A percentile compares a stretch with the other conserved stretches of the same genome.
Conservation (phyloP, 1,140 invertebrate species). For the Heliconius congener region DNA sequence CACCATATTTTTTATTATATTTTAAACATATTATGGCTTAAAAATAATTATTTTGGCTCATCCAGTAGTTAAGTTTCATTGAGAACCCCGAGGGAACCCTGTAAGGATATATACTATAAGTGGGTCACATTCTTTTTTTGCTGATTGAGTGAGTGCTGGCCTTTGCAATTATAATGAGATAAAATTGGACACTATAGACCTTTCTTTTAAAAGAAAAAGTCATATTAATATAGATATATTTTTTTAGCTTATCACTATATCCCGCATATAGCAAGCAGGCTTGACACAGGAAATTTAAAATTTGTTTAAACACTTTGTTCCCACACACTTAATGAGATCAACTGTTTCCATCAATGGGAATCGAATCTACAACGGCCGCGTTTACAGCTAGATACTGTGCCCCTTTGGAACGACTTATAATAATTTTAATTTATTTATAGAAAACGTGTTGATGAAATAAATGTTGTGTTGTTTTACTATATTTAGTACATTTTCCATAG, state of each 20-base stretch:
- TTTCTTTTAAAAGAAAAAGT: neutral
- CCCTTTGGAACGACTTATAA: no score
- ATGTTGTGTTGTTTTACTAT: no score
- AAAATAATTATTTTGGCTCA: neutral
- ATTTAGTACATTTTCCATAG: no score
- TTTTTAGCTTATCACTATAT: no score
- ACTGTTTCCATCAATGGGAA: neutral
- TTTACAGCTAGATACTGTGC: neutral
- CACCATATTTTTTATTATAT: no score
- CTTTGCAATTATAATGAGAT: constrained; percentile 38
- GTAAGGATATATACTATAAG: constrained; percentile 35
- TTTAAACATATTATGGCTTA: neutral
- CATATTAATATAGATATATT: no score
- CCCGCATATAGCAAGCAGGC: no score
- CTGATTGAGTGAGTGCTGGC: constrained; percentile 44
- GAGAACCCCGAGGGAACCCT: constrained; percentile 23
- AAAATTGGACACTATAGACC: neutral
- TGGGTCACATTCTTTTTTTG: constrained; percentile 43
- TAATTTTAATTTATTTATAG: no score
- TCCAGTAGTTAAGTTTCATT: neutral
- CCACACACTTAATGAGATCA: no score
- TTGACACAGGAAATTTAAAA: no score
- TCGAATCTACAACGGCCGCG: neutral
- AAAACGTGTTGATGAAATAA: no score
- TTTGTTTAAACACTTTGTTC: no score